Evolutionary conservation across 2,797 vertebrate species (phyloP).

Genomic region (Remorina albescens): DNA sequence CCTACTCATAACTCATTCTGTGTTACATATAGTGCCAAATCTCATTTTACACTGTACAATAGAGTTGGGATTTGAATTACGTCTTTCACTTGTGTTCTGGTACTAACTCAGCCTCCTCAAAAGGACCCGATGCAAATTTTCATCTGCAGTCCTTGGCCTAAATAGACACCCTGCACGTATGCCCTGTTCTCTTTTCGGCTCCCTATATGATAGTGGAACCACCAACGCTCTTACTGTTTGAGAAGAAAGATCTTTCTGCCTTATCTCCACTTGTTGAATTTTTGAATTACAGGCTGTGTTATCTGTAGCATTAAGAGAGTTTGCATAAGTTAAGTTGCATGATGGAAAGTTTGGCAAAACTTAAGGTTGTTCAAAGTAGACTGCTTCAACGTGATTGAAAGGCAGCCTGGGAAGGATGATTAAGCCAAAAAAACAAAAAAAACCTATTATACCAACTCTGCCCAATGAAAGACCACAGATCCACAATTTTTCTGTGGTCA

Average conservation of each 20-base stretch:
- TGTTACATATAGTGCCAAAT: slow-evolving; percentile 69
- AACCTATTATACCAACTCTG: too few species aligned
- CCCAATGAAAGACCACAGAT: not conserved
- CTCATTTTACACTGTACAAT: slow-evolving; percentile 71
- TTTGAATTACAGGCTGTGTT: slow-evolving; percentile 57
- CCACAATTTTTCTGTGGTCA: slow-evolving; percentile 10
- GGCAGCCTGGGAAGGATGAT: not conserved
- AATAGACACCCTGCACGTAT: slow-evolving; percentile 62
- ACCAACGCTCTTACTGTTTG: slow-evolving; percentile 28
- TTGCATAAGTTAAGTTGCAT: slow-evolving; percentile 51
- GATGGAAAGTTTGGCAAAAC: slow-evolving; percentile 29
- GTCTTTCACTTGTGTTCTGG: slow-evolving; percentile 58
- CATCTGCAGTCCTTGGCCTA: slow-evolving; percentile 69
- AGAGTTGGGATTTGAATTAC: slow-evolving; percentile 64
- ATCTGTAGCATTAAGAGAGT: slow-evolving; percentile 54
- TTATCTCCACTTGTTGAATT: slow-evolving; percentile 51
- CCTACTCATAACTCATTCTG: slow-evolving; percentile 56
- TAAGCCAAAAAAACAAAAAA: too few species aligned
- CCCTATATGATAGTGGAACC: slow-evolving; percentile 38
- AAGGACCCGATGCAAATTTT: slow-evolving; percentile 67
- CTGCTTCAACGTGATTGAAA: not conserved
- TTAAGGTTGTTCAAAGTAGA: slow-evolving; percentile 16
- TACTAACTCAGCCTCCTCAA: slow-evolving; percentile 54
- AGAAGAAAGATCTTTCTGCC: slow-evolving; percentile 40
- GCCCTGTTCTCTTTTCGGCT: slow-evolving; percentile 56